Evolutionary conservation across 2,113 vertebrate genomes (phyloP), one percentile per base, ranked within the genome.

Genomic region (Elephantulus edwardii): DNA sequence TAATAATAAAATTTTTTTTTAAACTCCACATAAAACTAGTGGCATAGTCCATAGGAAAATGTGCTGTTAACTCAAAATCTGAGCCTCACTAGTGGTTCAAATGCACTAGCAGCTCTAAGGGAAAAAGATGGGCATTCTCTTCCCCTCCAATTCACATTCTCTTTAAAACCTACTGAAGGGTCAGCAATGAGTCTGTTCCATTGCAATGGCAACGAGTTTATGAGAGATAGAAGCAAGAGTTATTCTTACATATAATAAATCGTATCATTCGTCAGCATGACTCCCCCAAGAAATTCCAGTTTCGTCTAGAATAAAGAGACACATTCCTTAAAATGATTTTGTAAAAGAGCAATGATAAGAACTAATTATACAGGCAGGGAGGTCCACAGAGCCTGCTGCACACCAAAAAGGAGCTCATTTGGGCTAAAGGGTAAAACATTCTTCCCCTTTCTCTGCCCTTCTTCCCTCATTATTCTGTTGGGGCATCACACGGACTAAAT

Each of bases 341-440:
- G 19, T n/a, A n/a, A n/a, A n/a, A n/a, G n/a, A 62, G 20, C 52
- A 54, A 54, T 19, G 20, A 8, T 6, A 19, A 60, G 14, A 64
- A 7, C 3, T 1, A 4, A 62, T 33, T 20, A 17, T 42, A 0
- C 4, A 20, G 33, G 10, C 24, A 58, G 10, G 35, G 5, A 0
- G 17, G 11, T 38, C 30, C 42, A 33, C 3, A 44, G 58, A 3
- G 58, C 16, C 1, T 30, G 5, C 14, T 71, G 33, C 17, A 6
- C 30, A 40, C 30, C 35, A 66, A 10, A 60, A 30, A 82, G 3
- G 16, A 60, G 42, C 12, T 8, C 16, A 44, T 30, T 8, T 33
- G 30, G n/a, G 11, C 40, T 71, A 24, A 83, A 24, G 28, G 19
- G 4, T 54, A 52, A 60, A 38, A 19, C 28, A 42, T 40, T 7